phyloP scores from a whole-genome alignment of 2,113 vertebrate genomes.

The Daboia siamensis region DNA sequence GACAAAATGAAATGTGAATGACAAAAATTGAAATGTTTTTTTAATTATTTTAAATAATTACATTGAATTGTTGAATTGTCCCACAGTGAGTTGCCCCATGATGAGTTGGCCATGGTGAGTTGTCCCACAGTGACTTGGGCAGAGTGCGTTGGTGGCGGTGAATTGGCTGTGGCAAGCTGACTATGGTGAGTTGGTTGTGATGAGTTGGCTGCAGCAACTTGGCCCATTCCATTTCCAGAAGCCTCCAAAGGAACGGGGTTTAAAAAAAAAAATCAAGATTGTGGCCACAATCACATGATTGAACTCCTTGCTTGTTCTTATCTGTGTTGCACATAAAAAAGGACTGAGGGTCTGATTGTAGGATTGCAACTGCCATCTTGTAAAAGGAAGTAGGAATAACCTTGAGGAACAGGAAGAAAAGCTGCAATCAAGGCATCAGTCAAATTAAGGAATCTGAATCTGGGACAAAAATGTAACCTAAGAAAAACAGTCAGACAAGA shows the following conservation, averaged over 20 bases:
- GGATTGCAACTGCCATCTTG: not conserved
- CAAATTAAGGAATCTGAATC: not conserved
- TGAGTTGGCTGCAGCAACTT: too few species aligned
- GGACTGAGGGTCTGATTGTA: not conserved
- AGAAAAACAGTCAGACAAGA: not conserved
- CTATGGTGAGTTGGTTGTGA: too few species aligned
- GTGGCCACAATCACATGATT: not conserved
- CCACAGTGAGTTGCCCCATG: too few species aligned
- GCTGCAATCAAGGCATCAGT: not conserved
- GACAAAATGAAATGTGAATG: too few species aligned
- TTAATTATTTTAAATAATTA: too few species aligned
- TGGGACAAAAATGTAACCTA: not conserved
- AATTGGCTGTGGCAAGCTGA: too few species aligned
- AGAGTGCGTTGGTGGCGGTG: too few species aligned
- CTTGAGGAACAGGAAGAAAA: not conserved
- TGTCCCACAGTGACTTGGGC: too few species aligned
- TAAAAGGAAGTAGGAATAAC: not conserved
- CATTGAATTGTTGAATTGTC: too few species aligned
- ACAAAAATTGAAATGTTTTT: too few species aligned
- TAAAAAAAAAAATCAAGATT: not conserved
- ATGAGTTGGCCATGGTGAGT: too few species aligned
- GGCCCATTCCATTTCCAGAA: not conserved
- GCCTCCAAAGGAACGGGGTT: not conserved
- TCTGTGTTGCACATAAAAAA: not conserved
- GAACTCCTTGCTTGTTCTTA: not conserved